Evolutionary conservation across 2,888 invertebrate species (phyloP).

Genomic region (Drosophila atroscutellata): DNA sequence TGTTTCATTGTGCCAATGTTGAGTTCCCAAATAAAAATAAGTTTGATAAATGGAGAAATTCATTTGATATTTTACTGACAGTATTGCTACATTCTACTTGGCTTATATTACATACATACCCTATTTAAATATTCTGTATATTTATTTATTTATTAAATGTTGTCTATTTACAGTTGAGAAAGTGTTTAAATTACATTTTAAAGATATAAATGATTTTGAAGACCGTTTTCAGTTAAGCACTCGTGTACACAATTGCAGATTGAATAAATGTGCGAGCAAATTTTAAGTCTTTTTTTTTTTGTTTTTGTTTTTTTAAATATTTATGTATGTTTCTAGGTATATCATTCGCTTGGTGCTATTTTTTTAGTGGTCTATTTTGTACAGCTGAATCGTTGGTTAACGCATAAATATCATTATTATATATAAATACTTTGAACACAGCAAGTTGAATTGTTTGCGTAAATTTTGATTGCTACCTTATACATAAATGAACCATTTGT

Average conservation of each 20-base stretch:
- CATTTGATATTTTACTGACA: conserved; percentile 53
- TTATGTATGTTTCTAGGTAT: conserved; percentile 16
- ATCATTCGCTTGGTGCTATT: conserved; percentile 23
- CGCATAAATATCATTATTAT: conserved; percentile 17
- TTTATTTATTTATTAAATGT: neutral
- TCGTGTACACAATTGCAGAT: conserved; percentile 22
- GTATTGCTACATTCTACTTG: conserved; percentile 41
- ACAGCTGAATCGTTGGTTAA: conserved; percentile 27
- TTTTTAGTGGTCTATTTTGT: conserved; percentile 27
- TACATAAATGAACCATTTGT: conserved; percentile 12
- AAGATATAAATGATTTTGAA: conserved; percentile 28
- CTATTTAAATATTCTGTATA: conserved; percentile 15
- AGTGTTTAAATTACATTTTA: neutral
- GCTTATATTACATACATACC: conserved; percentile 28
- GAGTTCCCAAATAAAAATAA: neutral
- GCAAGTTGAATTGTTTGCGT: conserved; percentile 23
- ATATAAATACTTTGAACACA: conserved; percentile 41
- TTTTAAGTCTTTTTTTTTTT: conserved; percentile 39
- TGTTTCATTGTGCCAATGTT: neutral
- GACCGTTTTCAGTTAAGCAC: conserved; percentile 31
- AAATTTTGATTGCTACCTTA: conserved; percentile 28
- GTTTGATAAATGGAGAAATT: neutral
- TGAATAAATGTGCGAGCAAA: conserved; percentile 13
- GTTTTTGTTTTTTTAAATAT: conserved; percentile 31
- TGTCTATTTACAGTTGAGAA: neutral